Conservation (phyloP, 2,113 vertebrate genomes). For the rabbit (Oryctolagus cuniculus) region DNA sequence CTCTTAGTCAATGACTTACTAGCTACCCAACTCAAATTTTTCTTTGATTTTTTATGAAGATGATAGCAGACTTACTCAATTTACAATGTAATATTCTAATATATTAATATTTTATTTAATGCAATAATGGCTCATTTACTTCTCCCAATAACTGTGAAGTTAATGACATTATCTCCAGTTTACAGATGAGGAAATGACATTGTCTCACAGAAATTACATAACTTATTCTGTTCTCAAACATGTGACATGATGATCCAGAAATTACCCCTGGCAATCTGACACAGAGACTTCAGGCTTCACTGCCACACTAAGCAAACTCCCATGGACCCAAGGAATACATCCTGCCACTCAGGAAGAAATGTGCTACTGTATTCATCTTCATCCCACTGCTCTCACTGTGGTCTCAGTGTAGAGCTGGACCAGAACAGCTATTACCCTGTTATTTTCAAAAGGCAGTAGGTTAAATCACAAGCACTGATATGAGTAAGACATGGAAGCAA, state of each 20-base stretch:
- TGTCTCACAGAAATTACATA: not conserved
- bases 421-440: not conserved
- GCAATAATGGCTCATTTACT: not conserved
- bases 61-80: not conserved
- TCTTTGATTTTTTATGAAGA: conserved; percentile 21
- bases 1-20: not conserved
- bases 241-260: not conserved
- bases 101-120: not conserved
- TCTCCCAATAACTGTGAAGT: not conserved
- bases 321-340: no score
- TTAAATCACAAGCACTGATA: not conserved
- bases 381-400: not conserved
- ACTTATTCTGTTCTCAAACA: not conserved
- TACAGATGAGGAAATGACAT: not conserved
- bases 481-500: not conserved
- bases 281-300: not conserved
- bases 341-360: not conserved
- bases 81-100: not conserved
- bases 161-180: not conserved
- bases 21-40: conserved; percentile 14
- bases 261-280: not conserved
- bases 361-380: not conserved
- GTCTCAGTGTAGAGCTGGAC: not conserved
- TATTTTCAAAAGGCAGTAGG: not conserved
- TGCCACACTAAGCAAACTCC: not conserved